These are phyloP conservation scores for Muscicapa striata DNA, from an alignment of 2,797 vertebrate species.

Conservation along the genomic window DNA sequence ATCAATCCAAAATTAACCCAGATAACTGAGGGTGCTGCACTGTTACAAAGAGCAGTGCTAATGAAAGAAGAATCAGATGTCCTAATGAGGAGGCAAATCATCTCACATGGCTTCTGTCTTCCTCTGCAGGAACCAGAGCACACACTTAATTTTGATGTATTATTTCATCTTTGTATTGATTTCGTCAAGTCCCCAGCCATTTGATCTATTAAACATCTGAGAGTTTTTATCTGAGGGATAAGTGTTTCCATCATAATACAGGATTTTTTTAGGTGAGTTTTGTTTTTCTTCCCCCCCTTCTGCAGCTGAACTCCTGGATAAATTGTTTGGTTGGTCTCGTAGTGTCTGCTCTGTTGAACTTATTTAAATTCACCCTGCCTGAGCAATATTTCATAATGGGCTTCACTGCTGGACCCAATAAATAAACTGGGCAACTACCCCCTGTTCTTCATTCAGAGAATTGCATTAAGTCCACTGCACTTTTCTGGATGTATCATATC, in stretches of 20 bases:
- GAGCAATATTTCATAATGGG: neutral
- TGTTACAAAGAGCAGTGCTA: neutral
- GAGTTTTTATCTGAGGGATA: neutral
- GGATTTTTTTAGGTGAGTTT: neutral
- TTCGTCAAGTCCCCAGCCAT: neutral
- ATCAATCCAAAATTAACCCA: neutral
- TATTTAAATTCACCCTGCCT: neutral
- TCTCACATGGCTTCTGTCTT: neutral
- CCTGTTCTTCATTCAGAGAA: neutral
- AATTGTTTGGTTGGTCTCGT: neutral
- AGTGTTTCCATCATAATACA: neutral
- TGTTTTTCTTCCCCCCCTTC: neutral
- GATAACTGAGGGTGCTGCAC: neutral
- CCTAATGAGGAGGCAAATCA: neutral
- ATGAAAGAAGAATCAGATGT: neutral
- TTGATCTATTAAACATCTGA: constrained; percentile 49
- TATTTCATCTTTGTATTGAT: constrained; percentile 50
- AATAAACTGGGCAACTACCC: neutral
- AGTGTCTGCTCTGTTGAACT: neutral
- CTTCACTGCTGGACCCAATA: neutral
- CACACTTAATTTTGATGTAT: neutral
- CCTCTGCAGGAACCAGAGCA: neutral
- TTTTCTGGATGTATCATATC: neutral
- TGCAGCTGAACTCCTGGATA: neutral
- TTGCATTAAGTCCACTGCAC: neutral